Percentiles rank a stretch among this genome's conserved stretches.
Conservation (phyloP, 2,113 vertebrate genomes). For the Meleagris gallopavo region DNA sequence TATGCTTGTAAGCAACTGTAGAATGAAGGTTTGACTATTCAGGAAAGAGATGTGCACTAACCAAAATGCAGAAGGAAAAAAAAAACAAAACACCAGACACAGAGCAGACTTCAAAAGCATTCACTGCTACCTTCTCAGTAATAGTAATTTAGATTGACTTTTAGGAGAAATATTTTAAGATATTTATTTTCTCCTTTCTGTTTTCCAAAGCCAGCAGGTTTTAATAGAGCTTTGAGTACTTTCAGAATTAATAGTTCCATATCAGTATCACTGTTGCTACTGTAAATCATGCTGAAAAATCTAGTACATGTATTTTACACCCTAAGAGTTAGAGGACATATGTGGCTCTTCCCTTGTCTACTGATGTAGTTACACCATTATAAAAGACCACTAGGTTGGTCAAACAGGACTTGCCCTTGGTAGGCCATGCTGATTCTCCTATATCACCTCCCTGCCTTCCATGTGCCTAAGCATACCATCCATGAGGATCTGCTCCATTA, state of each 20-base stretch:
- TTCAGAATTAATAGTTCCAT: background rate
- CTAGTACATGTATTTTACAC: background rate
- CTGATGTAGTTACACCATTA: too few species aligned
- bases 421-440: too few species aligned
- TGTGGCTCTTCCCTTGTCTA: too few species aligned
- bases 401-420: too few species aligned
- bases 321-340: background rate
- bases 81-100: background rate
- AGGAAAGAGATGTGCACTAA: background rate
- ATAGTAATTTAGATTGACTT: background rate
- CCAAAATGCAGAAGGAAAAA: background rate
- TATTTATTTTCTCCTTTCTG: background rate
- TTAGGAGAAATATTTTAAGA: background rate
- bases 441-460: too few species aligned
- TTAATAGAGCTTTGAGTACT: background rate
- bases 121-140: background rate
- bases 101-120: background rate
- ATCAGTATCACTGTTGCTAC: background rate
- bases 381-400: too few species aligned
- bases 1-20: background rate
- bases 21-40: background rate
- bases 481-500: too few species aligned
- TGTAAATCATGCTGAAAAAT: background rate
- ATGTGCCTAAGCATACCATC: too few species aligned
- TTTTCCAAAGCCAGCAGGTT: background rate